A percentile compares a stretch with the other conserved stretches of the same genome.
Conservation (phyloP, 2,113 vertebrate genomes). For the Herpailurus yagouaroundi region DNA sequence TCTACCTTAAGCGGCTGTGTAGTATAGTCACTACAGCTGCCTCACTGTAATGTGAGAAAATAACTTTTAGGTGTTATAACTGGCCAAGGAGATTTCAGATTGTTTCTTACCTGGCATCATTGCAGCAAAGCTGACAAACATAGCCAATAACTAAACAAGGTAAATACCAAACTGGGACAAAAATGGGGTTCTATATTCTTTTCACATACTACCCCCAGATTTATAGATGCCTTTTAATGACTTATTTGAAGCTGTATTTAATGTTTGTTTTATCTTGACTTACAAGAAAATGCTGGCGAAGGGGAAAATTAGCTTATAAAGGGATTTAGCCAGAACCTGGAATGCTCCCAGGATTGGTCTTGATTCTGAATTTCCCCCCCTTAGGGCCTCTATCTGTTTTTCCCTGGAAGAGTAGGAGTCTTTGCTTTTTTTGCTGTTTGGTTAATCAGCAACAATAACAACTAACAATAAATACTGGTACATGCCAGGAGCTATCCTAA, state of each 20-base stretch:
- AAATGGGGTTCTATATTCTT: background rate
- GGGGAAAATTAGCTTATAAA: background rate
- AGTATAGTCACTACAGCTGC: background rate
- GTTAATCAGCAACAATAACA: background rate
- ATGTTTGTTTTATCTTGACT: background rate
- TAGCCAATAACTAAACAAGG: background rate
- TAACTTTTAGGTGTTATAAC: background rate
- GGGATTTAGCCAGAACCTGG: background rate
- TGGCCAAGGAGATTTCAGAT: background rate
- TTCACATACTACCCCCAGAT: background rate
- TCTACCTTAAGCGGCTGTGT: background rate
- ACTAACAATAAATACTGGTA: background rate
- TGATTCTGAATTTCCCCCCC: background rate
- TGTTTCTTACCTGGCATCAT: background rate
- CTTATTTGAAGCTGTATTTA: background rate
- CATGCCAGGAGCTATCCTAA: background rate
- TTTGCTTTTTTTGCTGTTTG: background rate
- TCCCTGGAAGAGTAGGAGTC: background rate
- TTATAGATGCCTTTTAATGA: background rate
- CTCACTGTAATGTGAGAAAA: background rate
- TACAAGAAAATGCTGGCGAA: background rate
- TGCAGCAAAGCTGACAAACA: constrained; percentile 1
- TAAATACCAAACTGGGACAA: background rate
- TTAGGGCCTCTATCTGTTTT: background rate
- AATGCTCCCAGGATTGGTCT: background rate